phyloP scores from a whole-genome alignment of 2,888 invertebrate genomes.

The Stenodema calcarata region DNA sequence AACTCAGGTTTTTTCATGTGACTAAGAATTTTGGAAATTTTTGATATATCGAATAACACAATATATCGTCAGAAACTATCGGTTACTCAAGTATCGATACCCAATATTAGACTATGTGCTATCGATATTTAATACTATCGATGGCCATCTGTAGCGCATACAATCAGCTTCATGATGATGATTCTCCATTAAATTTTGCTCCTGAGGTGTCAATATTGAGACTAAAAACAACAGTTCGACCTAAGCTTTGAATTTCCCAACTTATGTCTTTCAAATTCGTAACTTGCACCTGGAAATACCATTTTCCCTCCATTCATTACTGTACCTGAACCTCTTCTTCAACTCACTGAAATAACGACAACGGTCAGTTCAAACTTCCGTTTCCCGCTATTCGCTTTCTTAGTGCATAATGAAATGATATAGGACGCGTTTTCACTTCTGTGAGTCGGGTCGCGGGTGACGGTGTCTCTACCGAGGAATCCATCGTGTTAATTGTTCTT shows the following conservation, averaged over 20 bases:
- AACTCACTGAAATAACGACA: background rate
- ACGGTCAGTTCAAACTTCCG: background rate
- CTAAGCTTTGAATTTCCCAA: background rate
- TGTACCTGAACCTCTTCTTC: background rate
- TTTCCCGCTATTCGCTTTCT: background rate
- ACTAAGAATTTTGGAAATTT: too few species aligned
- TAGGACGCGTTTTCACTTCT: background rate
- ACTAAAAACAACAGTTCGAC: too few species aligned
- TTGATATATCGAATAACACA: too few species aligned
- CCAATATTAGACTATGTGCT: too few species aligned
- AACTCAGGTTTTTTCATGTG: too few species aligned
- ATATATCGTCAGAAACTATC: too few species aligned
- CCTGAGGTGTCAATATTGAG: too few species aligned
- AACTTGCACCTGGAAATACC: background rate
- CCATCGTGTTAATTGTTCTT: background rate
- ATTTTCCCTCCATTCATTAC: background rate
- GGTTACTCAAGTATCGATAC: too few species aligned
- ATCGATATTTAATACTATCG: too few species aligned
- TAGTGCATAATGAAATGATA: background rate
- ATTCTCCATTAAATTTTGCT: too few species aligned
- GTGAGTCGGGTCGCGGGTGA: background rate
- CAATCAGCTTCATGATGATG: too few species aligned
- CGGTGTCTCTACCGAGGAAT: background rate
- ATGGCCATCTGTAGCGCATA: too few species aligned
- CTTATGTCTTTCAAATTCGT: background rate